Evolutionary conservation across 2,797 vertebrate species (phyloP), one percentile per base, ranked within the genome.

Genomic region (Gila robusta): DNA sequence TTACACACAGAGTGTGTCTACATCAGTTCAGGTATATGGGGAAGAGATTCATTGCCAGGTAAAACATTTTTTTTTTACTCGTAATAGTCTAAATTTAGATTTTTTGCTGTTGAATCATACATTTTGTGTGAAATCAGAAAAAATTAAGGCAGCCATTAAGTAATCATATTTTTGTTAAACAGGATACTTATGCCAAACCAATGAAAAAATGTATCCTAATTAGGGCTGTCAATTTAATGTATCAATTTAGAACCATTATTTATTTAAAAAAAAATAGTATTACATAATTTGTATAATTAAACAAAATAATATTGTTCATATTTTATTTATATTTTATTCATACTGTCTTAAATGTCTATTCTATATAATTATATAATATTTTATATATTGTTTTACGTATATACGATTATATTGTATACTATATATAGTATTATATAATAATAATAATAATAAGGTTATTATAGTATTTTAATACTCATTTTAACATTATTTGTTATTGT

Each of bases 11-110:
- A 94, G 96, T 99, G 21, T 99, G 98, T 91, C 94, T 99, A 11
- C 96, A 99, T 94, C 98, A 99, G 95, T 99, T 99, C 93, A 96
- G 98, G 93, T 99, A 99, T 93, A 97, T 98, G 97, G 98, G 98
- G 39, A 99, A 99, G 87, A 94, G 98, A 92, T 97, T 97, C 92
- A 98, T 99, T 86, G 96, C 96, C 96, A 99, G 98, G 98, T 99
- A 97, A 93, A 28, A 62, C 6, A 21, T 26, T 62, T 56, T 26
- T 4, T 2, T 12, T 73, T 70, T 2, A 8, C n/a, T 9, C 64
- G 7, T 35, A 74, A 56, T n/a, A 32, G 23, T 62, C n/a, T 47
- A 11, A n/a, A 17, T 59, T 32, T 59, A 1, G 12, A 5, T 28
- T 28, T 64, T 66, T 79, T 64, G 14, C 7, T 44, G 21, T 6